phyloP scores from a whole-genome alignment of 2,888 invertebrate genomes.

The Dryobotodes eremita region DNA sequence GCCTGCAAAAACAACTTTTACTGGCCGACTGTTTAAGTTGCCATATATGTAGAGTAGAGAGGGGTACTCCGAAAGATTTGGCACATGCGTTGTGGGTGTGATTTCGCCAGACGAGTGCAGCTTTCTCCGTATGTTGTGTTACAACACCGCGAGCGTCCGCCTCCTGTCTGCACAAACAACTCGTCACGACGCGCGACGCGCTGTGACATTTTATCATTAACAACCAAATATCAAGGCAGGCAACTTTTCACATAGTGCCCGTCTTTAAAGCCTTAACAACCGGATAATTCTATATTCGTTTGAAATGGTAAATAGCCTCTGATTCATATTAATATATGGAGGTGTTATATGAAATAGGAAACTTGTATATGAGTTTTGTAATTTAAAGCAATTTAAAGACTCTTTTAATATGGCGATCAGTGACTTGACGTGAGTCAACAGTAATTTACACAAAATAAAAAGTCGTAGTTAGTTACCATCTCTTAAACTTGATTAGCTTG shows the following conservation, averaged over 20 bases:
- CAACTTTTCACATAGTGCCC: conserved; percentile 75
- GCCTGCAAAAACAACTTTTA: conserved; percentile 84
- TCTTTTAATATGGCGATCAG: conserved; percentile 62
- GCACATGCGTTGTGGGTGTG: conserved; percentile 88
- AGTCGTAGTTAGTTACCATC: conserved; percentile 35
- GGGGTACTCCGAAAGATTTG: conserved; percentile 84
- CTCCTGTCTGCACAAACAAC: conserved; percentile 61
- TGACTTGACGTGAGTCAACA: conserved; percentile 70
- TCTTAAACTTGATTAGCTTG: conserved; percentile 54
- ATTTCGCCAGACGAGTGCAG: conserved; percentile 87
- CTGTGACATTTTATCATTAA: conserved; percentile 82
- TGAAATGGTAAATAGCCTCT: conserved; percentile 77
- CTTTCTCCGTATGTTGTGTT: conserved; percentile 88
- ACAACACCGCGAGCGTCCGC: conserved; percentile 74
- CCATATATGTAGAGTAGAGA: conserved; percentile 77
- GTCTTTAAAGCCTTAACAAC: conserved; percentile 74
- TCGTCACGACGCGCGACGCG: conserved; percentile 55
- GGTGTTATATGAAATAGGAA: conserved; percentile 84
- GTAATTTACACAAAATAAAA: conserved; percentile 56
- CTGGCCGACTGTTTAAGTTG: conserved; percentile 76
- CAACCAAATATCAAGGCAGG: conserved; percentile 86
- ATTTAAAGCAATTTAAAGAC: conserved; percentile 60
- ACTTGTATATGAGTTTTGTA: conserved; percentile 80
- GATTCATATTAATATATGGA: conserved; percentile 82
- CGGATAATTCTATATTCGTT: conserved; percentile 74